phyloP scores from a whole-genome alignment of 1,140 invertebrate genomes.

The Heliconius melpomene region DNA sequence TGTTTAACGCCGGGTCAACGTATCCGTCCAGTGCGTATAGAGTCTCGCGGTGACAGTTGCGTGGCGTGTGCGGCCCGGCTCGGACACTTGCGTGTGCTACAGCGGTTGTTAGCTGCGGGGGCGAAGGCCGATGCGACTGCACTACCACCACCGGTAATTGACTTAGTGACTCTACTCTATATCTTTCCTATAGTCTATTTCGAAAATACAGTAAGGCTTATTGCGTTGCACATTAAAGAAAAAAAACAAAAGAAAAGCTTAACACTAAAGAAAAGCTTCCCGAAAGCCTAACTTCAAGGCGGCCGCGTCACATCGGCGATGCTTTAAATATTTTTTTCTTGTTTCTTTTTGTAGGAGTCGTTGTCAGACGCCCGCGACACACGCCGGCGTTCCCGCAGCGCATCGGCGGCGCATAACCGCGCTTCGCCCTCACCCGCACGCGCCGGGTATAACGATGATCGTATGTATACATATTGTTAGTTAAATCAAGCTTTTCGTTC shows the following conservation, averaged over 20 bases:
- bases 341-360: conserved; percentile 33
- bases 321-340: background rate
- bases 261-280: no score
- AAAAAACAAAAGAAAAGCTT: no score
- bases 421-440: conserved; percentile 50
- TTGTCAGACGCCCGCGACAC: conserved; percentile 40
- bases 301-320: background rate
- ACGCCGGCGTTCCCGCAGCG: conserved; percentile 57
- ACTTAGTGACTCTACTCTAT: no score
- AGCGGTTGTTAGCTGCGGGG: conserved; percentile 87
- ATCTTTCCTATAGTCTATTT: no score
- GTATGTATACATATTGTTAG: conserved; percentile 47
- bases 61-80: conserved; percentile 87
- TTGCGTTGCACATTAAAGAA: no score
- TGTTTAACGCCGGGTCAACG: conserved; percentile 27
- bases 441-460: conserved; percentile 48
- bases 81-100: conserved; percentile 88
- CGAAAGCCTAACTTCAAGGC: no score
- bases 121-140: conserved; percentile 87
- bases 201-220: no score
- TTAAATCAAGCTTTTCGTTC: no score
- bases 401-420: conserved; percentile 45
- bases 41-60: conserved; percentile 56
- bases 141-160: conserved; percentile 58
- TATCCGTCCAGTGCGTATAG: conserved; percentile 48